Percentiles rank a stretch among this genome's conserved stretches.
phyloP scores from a whole-genome alignment of 2,113 vertebrate genomes.

The Bubalus kerabau region DNA sequence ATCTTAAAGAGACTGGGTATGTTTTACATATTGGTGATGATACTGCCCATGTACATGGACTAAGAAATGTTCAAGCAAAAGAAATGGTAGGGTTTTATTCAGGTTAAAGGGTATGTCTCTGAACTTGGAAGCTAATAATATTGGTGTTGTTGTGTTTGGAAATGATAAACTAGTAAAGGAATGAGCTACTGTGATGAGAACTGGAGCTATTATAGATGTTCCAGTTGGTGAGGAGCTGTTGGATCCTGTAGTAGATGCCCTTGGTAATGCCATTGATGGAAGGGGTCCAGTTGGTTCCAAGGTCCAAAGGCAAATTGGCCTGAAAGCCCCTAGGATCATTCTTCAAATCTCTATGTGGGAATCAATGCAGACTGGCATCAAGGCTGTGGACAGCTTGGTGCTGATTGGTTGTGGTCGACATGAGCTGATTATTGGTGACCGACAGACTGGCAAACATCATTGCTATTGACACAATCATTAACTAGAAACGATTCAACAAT shows the following conservation, averaged over 20 bases:
- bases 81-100: background rate
- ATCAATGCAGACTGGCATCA: constrained; percentile 85
- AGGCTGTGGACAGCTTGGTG: constrained; percentile 98
- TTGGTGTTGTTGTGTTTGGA: constrained; percentile 98
- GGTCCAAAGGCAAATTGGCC: constrained; percentile 91
- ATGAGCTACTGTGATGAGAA: constrained; percentile 96
- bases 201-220: constrained; percentile 97
- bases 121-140: constrained; percentile 99
- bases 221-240: constrained; percentile 94
- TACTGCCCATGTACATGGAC: constrained; percentile 94
- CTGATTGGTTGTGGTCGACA: constrained; percentile 96
- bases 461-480: constrained; percentile 97
- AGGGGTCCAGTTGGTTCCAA: constrained; percentile 92
- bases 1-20: constrained; percentile 95
- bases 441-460: constrained; percentile 98
- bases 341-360: background rate
- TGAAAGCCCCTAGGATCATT: constrained; percentile 92
- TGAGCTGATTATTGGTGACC: constrained; percentile 97
- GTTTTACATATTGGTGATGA: constrained; percentile 97
- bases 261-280: constrained; percentile 96
- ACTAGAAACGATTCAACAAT: constrained; percentile 97
- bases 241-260: constrained; percentile 94
- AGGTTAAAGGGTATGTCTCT: constrained; percentile 93
- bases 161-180: constrained; percentile 98
- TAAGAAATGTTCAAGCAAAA: constrained; percentile 84